Conservation (phyloP, 2,797 vertebrate species). For the Melanotaenia trifasciata region DNA sequence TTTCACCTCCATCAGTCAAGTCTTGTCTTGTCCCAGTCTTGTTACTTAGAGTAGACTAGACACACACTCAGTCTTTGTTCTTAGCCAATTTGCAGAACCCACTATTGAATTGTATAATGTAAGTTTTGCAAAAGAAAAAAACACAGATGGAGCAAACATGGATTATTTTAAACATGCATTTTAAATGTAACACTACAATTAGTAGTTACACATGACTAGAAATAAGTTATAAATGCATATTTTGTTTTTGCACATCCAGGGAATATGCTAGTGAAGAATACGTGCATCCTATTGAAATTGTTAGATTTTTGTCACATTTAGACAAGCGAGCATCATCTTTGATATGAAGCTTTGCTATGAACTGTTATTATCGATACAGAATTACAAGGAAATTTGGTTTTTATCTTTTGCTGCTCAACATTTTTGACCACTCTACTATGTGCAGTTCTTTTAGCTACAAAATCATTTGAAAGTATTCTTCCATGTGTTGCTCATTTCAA, state of each 20-base stretch:
- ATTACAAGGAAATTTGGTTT: neutral
- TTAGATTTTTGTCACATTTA: neutral
- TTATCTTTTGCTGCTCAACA: no score
- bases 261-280: neutral
- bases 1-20: constrained; percentile 65
- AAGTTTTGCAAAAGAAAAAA: neutral
- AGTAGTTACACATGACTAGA: neutral
- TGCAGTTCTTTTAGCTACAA: neutral
- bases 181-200: neutral
- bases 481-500: neutral
- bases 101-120: neutral
- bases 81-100: constrained; percentile 26
- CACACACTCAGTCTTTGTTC: constrained; percentile 31
- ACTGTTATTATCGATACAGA: neutral
- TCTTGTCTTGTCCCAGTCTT: constrained; percentile 65
- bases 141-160: neutral
- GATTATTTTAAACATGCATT: neutral
- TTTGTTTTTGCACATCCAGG: neutral
- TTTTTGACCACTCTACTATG: neutral
- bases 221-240: neutral
- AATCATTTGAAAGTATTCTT: neutral
- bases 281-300: neutral
- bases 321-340: neutral
- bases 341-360: neutral
- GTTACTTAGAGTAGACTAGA: constrained; percentile 37